phyloP scores from a whole-genome alignment of 2,797 vertebrate genomes.

The Mionectes olivaceus region DNA sequence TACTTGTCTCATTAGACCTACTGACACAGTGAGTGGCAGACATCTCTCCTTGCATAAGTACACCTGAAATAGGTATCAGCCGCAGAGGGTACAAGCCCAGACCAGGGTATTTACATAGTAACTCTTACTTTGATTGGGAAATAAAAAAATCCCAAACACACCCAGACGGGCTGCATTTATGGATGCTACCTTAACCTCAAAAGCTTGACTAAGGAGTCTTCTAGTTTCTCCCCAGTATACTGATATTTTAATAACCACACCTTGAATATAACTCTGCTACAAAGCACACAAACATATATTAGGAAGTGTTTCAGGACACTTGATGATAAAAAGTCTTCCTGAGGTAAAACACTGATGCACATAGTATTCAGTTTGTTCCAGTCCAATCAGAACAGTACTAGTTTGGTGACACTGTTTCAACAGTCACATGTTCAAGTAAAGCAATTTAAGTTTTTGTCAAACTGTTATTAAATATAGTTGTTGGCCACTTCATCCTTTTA shows the following conservation, averaged over 20 bases:
- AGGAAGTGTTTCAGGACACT: neutral
- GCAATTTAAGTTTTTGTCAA: neutral
- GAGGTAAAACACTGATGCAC: neutral
- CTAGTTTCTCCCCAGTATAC: neutral
- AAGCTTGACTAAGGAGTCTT: neutral
- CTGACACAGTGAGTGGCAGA: neutral
- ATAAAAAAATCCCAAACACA: neutral
- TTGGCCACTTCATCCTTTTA: neutral
- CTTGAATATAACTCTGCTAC: neutral
- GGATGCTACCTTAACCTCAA: neutral
- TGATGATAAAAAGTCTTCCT: neutral
- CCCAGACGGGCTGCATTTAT: neutral
- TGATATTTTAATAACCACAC: neutral
- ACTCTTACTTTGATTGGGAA: neutral
- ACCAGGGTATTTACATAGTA: neutral
- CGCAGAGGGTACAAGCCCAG: neutral
- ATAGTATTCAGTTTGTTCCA: neutral
- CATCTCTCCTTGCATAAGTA: neutral
- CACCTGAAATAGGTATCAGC: neutral
- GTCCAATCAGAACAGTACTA: neutral
- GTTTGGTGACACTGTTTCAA: neutral
- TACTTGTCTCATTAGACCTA: neutral
- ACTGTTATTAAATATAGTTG: neutral
- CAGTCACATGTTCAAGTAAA: neutral
- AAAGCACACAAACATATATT: rapidly evolving